Base-by-base conservation (phyloP, 2,888 invertebrate genomes). In the Trachelus tabidus region DNA sequence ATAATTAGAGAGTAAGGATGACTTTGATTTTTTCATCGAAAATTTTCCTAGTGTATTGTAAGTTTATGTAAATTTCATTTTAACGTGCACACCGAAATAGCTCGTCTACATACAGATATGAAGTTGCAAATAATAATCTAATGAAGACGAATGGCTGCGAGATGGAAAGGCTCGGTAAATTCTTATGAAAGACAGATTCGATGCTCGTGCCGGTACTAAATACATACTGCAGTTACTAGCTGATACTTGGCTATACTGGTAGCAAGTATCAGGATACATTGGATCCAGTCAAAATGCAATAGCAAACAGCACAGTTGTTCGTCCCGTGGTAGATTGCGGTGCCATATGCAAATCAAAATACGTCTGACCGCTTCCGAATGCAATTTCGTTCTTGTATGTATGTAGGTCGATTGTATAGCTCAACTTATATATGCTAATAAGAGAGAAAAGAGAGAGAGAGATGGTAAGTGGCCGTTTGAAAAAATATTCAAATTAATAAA, bases 271-370 rank as follows among this genome's bases (percentile, higher is more conserved):
- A 56, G 56, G 56, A 56, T 56, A 23, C 56, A 56, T 56, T 56
- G 56, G 23, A 56, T 56, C 23, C 56, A 56, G 56, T 56, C 56
- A 56, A 56, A 71, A 71, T 71, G 35, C 76, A 73, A 79, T 78
- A 79, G 82, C 79, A 81, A 85, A 85, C 82, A 83, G 78, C 75
- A 83, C 78, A 79, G 76, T 79, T 75, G 75, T 73, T 76, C 76
- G 81, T 80, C 80, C 80, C 83, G 81, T 80, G 80, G 84, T 80
- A 80, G 82, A 79, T 82, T 84, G 85, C 76, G 83, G 85, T 82
- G 78, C 77, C 81, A 79, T 85, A 86, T 85, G 86, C 83, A 86
- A 86, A 86, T 86, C 80, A 82, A 78, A 78, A 80, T 83, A 81
- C 82, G 80, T 82, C 79, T 80, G 81, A 78, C 78, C 81, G 81